These are phyloP conservation scores for Chaetura pelagica DNA, from an alignment of 2,113 vertebrate species.

Conservation along the genomic window DNA sequence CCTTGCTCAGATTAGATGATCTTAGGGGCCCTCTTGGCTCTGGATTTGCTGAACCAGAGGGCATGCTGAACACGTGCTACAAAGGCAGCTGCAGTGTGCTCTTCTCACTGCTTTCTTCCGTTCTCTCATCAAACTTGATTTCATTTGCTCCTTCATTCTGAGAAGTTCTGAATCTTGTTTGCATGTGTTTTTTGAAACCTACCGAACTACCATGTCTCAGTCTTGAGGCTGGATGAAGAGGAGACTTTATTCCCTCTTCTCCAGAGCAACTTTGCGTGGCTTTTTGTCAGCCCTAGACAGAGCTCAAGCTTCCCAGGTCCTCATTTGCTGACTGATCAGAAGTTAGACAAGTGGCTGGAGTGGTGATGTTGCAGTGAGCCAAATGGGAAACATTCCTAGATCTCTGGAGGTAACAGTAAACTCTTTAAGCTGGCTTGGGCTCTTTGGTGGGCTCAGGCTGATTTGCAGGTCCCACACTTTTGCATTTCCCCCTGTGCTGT, in stretches of 20 bases:
- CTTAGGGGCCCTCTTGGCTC: not conserved
- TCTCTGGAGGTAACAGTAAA: not conserved
- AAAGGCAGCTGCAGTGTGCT: not conserved
- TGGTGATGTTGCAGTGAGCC: not conserved
- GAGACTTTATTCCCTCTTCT: not conserved
- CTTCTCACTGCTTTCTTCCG: not conserved
- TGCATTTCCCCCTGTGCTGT: not conserved
- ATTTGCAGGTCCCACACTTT: not conserved
- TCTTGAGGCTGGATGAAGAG: not conserved
- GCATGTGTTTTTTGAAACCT: not conserved
- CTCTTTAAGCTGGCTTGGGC: not conserved
- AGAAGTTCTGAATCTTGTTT: not conserved
- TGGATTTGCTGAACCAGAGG: not conserved
- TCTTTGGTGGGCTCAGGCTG: not conserved
- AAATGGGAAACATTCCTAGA: not conserved
- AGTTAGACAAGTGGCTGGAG: not conserved
- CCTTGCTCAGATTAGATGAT: not conserved
- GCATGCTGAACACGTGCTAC: fast-evolving
- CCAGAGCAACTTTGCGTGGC: not conserved
- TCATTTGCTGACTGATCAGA: not conserved
- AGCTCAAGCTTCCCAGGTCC: not conserved
- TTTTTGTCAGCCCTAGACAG: not conserved
- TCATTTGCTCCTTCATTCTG: not conserved
- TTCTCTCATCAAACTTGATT: not conserved
- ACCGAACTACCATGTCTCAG: too few species aligned